phyloP scores from a whole-genome alignment of 2,797 vertebrate species.

The Rhinoraja longicauda region DNA sequence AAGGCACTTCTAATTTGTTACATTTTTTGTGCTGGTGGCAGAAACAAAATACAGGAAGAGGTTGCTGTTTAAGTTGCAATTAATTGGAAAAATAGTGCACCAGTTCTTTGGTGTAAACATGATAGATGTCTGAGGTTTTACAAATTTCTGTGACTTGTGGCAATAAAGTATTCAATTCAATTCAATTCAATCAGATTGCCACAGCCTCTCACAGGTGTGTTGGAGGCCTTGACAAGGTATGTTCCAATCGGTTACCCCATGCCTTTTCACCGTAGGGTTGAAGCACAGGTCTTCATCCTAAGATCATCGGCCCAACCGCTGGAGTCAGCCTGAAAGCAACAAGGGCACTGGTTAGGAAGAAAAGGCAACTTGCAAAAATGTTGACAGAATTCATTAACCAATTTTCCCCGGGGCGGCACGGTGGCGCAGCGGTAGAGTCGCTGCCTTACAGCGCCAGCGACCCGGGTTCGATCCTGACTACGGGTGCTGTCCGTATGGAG shows the following conservation, averaged over 20 bases:
- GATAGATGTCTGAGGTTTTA: background rate
- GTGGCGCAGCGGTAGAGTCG: too few species aligned
- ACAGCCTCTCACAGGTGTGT: too few species aligned
- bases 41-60: background rate
- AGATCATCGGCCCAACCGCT: background rate
- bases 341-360: background rate
- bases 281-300: background rate
- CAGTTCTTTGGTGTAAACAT: background rate
- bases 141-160: background rate
- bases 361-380: background rate
- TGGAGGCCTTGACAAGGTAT: background rate
- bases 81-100: background rate
- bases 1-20: constrained; percentile 5
- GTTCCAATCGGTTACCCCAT: background rate
- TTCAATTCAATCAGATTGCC: background rate
- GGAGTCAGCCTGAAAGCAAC: background rate
- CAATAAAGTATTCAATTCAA: background rate
- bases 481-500: too few species aligned
- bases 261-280: background rate
- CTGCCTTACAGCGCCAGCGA: too few species aligned
- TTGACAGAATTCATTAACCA: background rate
- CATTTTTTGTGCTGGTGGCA: background rate
- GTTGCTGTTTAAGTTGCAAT: background rate
- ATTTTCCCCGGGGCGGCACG: background rate
- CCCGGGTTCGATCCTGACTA: too few species aligned